A percentile compares a stretch with the other conserved stretches of the same genome.
These are phyloP conservation scores for Chrysodeixis includens DNA, from an alignment of 2,888 invertebrate species.

Conservation along the genomic window DNA sequence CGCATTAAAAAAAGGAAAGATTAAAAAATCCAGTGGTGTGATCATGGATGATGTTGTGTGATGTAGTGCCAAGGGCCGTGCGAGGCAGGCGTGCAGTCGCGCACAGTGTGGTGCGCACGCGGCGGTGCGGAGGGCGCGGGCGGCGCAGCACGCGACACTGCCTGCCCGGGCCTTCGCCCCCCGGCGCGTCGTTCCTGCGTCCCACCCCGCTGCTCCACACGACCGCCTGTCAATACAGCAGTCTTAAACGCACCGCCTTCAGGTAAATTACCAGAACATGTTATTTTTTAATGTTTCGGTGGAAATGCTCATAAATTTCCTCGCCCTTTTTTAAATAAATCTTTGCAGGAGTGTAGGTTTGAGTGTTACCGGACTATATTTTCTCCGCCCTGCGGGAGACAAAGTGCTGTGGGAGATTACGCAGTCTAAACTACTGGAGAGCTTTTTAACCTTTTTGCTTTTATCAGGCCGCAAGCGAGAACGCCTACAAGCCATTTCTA, in stretches of 20 bases:
- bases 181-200: slow-evolving; percentile 81
- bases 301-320: not conserved
- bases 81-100: slow-evolving; percentile 86
- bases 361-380: no score
- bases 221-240: slow-evolving; percentile 70
- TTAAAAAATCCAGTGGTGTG: no score
- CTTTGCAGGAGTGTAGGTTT: no score
- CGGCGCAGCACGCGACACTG: slow-evolving; percentile 78
- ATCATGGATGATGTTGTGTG: slow-evolving; percentile 1
- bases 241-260: slow-evolving; percentile 65
- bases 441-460: not conserved
- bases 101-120: slow-evolving; percentile 88
- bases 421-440: not conserved
- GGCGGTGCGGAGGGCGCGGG: slow-evolving; percentile 77
- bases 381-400: not conserved
- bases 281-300: not conserved
- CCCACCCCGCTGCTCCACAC: slow-evolving; percentile 76
- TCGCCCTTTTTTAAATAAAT: no score
- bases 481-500: no score
- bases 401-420: not conserved
- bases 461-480: not conserved
- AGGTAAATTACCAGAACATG: slow-evolving; percentile 60
- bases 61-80: slow-evolving; percentile 84
- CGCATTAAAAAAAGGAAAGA: no score
- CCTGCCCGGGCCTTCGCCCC: slow-evolving; percentile 84